phyloP scores from a whole-genome alignment of 2,797 vertebrate species.

The Galagoides demidoff region DNA sequence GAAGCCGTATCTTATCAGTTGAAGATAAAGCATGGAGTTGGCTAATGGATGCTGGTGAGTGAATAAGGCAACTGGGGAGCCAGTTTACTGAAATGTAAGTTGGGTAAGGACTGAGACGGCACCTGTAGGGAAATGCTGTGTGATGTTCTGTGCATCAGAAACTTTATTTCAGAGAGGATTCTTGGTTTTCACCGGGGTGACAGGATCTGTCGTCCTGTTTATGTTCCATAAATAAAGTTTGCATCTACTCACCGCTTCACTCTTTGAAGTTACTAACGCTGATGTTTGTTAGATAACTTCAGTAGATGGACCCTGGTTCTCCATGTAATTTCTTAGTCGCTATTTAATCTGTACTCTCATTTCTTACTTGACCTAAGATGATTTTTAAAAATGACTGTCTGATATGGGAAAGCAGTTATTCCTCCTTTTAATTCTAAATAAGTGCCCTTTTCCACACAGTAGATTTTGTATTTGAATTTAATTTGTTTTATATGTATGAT shows the following conservation, averaged over 20 bases:
- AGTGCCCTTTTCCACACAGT: background rate
- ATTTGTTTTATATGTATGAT: background rate
- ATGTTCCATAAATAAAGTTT: background rate
- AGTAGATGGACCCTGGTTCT: background rate
- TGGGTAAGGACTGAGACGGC: background rate
- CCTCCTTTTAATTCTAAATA: conserved; percentile 24
- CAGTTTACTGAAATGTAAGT: background rate
- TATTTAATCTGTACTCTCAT: background rate
- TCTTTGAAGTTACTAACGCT: background rate
- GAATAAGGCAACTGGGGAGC: conserved; percentile 48
- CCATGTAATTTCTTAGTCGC: background rate
- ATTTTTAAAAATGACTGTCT: background rate
- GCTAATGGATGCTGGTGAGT: conserved; percentile 63
- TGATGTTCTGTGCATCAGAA: background rate
- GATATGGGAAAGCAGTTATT: background rate
- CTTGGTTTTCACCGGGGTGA: background rate
- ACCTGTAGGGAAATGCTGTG: background rate
- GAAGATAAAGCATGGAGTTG: conserved; percentile 75
- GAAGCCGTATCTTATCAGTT: conserved; percentile 57
- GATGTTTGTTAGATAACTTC: background rate
- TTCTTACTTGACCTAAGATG: background rate
- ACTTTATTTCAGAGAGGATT: background rate
- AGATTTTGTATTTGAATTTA: conserved; percentile 18
- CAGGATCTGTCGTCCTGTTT: background rate
- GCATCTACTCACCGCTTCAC: background rate